Evolutionary conservation across 2,888 invertebrate genomes (phyloP).

Genomic region (Oxytorus armatus): DNA sequence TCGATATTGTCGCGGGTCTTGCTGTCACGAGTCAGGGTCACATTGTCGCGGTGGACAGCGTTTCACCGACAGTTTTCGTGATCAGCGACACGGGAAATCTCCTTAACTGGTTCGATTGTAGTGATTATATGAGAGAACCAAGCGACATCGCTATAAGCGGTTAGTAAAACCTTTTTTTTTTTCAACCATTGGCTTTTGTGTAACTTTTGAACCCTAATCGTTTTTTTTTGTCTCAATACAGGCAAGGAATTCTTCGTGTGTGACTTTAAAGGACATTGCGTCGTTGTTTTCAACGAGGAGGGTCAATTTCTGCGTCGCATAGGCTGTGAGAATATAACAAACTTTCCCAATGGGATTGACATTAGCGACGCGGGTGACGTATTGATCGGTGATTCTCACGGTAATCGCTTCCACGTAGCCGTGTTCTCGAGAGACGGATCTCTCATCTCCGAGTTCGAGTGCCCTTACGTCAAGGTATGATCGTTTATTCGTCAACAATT

Average conservation of each 20-base stretch:
- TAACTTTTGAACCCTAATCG: too few relatives aligned
- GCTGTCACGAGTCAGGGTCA: constrained; percentile 96
- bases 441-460: constrained; percentile 96
- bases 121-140: constrained; percentile 98
- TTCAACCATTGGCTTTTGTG: constrained; percentile 26
- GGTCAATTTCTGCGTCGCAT: constrained; percentile 96
- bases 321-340: constrained; percentile 97
- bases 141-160: constrained; percentile 98
- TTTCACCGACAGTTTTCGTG: constrained; percentile 98
- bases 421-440: constrained; percentile 96
- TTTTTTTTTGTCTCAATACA: constrained; percentile 81
- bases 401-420: constrained; percentile 98
- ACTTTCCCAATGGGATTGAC: constrained; percentile 99
- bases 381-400: constrained; percentile 98
- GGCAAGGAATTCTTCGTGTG: constrained; percentile 98
- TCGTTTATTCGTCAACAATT: not conserved
- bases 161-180: constrained; percentile 74
- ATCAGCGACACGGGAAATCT: constrained; percentile 96
- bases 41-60: constrained; percentile 98
- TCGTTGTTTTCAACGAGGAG: constrained; percentile 97
- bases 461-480: constrained; percentile 97
- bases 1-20: constrained; percentile 96
- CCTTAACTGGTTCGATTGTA: constrained; percentile 98
- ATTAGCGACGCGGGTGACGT: constrained; percentile 99
- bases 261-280: constrained; percentile 99